Base-by-base conservation (phyloP, 2,113 vertebrate genomes). In the Taurulus bubalis region DNA sequence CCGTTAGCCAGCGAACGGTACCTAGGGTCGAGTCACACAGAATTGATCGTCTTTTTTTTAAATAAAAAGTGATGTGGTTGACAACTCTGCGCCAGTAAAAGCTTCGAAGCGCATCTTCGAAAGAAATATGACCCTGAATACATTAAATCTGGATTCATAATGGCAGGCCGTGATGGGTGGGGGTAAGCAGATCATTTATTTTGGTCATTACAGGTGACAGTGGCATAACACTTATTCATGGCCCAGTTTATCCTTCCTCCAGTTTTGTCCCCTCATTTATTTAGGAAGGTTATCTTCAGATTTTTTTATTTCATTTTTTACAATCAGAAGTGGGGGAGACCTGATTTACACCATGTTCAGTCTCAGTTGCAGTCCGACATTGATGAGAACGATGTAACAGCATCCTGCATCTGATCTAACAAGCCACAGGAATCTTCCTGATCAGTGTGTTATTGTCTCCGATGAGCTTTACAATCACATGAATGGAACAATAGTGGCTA, bases 381-480 rank as follows among this genome's bases (percentile, higher is more conserved):
- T 71, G 77, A 71, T 68, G 40, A 58, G 53, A 78, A 69, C 38
- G 16, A 69, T n/a, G 20, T 22, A 28, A 26, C 11, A 0, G 8
- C 3, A 42, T 40, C n/a, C 16, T 69, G 34, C 12, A 45, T 18
- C 24, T 3, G 4, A 30, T 47, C 26, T 47, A 56, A 74, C 34
- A 40, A 71, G 10, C 42, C 59, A 62, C 34, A 45, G 18, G 15
- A 59, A 34, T 76, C 45, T 40, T 72, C 32, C 36, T 71, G 58
- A 81, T 85, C 71, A 80, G 64, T 24, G 38, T 6, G 2, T 26
- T 36, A 80, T 71, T 79, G 34, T 81, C 32, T 77, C 18, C 36
- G 59, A 87, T 78, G 32, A 75, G 53, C 11, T 18, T 32, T n/a
- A 20, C 6, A 45, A 15, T 24, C 26, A 26, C 49, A 12, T 26